These are phyloP conservation scores for Motacilla alba DNA, from an alignment of 2,113 vertebrate species.

Conservation along the genomic window DNA sequence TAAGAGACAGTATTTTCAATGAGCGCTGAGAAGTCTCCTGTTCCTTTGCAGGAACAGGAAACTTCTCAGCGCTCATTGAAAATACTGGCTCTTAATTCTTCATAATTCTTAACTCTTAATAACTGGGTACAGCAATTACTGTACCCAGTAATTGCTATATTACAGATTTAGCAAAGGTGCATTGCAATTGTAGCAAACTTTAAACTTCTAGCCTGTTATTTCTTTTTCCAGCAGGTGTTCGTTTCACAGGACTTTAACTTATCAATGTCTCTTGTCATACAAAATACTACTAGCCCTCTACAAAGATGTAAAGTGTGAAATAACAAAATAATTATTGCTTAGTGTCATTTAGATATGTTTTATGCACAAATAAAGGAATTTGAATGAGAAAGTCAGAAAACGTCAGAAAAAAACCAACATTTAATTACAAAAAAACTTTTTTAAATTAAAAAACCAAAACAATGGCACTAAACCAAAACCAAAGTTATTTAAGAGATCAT, in stretches of 20 bases:
- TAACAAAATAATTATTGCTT: neutral
- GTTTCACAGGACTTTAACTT: neutral
- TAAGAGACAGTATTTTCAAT: neutral
- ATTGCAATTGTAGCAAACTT: neutral
- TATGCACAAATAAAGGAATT: constrained; percentile 22
- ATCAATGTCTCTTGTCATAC: neutral
- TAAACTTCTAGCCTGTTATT: neutral
- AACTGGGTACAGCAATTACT: too few relatives aligned
- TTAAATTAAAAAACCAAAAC: constrained; percentile 59
- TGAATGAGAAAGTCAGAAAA: constrained; percentile 26
- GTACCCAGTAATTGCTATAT: neutral
- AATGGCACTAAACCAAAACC: constrained; percentile 74
- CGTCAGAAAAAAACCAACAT: constrained; percentile 64
- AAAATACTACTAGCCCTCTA: neutral
- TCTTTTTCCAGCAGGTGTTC: neutral
- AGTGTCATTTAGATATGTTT: neutral
- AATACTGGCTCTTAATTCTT: too few relatives aligned
- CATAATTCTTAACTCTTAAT: too few relatives aligned
- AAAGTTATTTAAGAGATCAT: constrained; percentile 48
- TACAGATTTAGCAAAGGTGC: neutral
- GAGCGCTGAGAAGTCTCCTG: neutral
- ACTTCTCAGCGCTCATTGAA: too few relatives aligned
- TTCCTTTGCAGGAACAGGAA: neutral
- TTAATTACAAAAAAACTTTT: constrained; percentile 75
- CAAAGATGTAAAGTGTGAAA: neutral